These are phyloP conservation scores for Coracias cyanogaster DNA, from an alignment of 2,797 vertebrate species.

Conservation along the genomic window DNA sequence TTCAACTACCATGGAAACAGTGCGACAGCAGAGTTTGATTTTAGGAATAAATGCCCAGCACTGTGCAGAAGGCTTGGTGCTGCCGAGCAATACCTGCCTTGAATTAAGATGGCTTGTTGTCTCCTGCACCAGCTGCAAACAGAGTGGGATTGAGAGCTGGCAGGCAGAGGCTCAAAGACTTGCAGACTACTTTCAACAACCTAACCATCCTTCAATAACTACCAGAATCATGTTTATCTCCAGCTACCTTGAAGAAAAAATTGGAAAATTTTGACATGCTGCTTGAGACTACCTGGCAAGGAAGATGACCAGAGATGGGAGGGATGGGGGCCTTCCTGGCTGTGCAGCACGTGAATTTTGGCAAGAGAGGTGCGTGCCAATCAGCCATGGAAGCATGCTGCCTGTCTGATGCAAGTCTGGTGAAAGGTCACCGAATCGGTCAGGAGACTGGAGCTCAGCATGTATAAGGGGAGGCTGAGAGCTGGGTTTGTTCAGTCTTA, in stretches of 20 bases:
- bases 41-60: background rate
- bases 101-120: background rate
- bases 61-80: background rate
- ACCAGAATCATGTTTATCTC: background rate
- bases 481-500: background rate
- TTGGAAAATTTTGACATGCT: background rate
- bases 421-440: background rate
- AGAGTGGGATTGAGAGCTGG: fast-evolving
- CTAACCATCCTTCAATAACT: background rate
- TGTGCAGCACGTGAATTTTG: background rate
- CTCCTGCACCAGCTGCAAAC: background rate
- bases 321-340: background rate
- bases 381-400: background rate
- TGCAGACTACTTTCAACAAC: background rate
- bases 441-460: background rate
- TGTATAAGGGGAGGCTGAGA: background rate
- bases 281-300: background rate
- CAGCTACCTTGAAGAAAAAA: background rate
- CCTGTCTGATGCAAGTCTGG: background rate
- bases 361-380: fast-evolving
- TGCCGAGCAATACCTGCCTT: background rate
- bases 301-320: background rate
- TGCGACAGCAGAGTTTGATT: background rate
- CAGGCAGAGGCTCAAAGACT: background rate
- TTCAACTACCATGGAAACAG: background rate